Evolutionary conservation across 2,888 invertebrate genomes (phyloP), one percentile per base, ranked within the genome.

Genomic region (Eilema depressum): DNA sequence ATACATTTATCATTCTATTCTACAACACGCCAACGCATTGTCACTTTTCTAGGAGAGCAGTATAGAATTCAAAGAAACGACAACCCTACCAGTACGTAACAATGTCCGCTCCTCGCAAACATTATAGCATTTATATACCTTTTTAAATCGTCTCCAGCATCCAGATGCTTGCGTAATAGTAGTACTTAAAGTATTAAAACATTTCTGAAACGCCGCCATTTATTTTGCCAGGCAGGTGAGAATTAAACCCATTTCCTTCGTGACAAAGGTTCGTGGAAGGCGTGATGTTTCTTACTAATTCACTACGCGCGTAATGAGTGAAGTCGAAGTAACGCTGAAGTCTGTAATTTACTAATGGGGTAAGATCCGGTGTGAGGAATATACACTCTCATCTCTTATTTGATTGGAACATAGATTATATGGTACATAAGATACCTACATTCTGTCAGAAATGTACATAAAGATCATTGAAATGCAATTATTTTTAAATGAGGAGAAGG

Each of bases 321-420:
- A 2, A 28, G 75, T 79, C 71, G 73, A 78, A 76, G 73, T 78
- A 71, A 67, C 70, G 76, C 73, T 53, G 77, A 69, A 71, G 57
- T 70, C 68, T 79, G 78, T 83, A 81, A 86, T 83, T 84, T 74
- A 70, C 74, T 79, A 85, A 86, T 84, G 83, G 79, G 76, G 62
- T 20, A 53, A 53, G n/a, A 53, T 53, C 53, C 53, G 8, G 53
- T n/a, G 20, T n/a, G 10, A 53, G 53, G n/a, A n/a, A 47, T 17
- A 53, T 53, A n/a, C n/a, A n/a, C 2, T 0, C 20, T 3, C 10
- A 53, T n/a, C 53, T 10, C 1, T n/a, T 53, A 53, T 53, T n/a
- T n/a, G n/a, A 53, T 20, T 47, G 47, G 17, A 47, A 53, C 5
- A n/a, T 20, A 53, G 47, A 47, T 47, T 20, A 11, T 20, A 5